These are phyloP conservation scores for Arbacia lixula DNA, from an alignment of 53 echinoderm and acorn worm genomes.

Conservation along the genomic window DNA sequence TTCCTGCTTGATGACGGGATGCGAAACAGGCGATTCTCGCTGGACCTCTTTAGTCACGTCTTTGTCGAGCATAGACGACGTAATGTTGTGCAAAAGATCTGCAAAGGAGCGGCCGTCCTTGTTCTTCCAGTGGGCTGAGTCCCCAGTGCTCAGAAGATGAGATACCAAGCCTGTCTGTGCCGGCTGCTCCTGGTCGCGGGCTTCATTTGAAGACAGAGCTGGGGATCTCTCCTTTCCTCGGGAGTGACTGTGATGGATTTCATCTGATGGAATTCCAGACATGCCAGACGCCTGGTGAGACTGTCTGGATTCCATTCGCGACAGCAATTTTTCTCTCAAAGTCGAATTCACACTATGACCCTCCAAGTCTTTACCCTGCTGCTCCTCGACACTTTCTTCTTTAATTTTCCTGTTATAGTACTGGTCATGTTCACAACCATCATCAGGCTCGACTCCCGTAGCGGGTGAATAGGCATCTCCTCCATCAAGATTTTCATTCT, in stretches of 20 bases:
- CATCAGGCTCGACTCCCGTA: too few species aligned
- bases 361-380: not conserved
- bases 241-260: not conserved
- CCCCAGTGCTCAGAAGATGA: constrained; percentile 21
- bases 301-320: constrained; percentile 17
- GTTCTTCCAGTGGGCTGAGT: constrained; percentile 28
- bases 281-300: constrained; percentile 1
- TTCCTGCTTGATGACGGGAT: constrained; percentile 18
- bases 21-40: not conserved
- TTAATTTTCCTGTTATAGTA: too few species aligned
- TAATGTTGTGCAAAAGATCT: constrained; percentile 40
- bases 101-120: constrained; percentile 23
- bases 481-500: not conserved
- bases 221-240: not conserved
- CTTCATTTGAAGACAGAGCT: not conserved
- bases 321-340: constrained; percentile 4
- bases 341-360: constrained; percentile 12
- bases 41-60: not conserved
- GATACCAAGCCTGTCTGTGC: constrained; percentile 26
- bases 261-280: not conserved
- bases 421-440: constrained; percentile 3
- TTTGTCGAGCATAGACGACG: constrained; percentile 29
- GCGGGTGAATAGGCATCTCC: too few species aligned
- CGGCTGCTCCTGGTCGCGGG: not conserved
- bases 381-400: not conserved